phyloP scores from a whole-genome alignment of 2,888 invertebrate species.

The Cryptocheilus praepositus region DNA sequence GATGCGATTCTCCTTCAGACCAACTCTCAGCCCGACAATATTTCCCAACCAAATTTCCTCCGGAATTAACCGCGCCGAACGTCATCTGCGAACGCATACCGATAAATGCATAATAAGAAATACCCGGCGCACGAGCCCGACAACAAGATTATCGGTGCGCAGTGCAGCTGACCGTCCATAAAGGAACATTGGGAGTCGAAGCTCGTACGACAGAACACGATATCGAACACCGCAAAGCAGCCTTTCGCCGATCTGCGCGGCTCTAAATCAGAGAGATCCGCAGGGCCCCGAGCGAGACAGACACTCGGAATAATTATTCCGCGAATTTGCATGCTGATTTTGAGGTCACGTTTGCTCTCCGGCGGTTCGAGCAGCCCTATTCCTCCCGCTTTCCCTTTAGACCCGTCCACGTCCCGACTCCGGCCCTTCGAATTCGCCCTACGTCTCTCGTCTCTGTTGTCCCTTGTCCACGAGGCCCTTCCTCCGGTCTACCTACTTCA shows the following conservation, averaged over 20 bases:
- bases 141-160: too few species aligned
- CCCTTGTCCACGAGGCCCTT: too few species aligned
- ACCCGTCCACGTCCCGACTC: conserved; percentile 21
- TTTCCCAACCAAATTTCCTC: too few species aligned
- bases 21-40: too few species aligned
- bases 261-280: conserved; percentile 60
- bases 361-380: conserved; percentile 33
- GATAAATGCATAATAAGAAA: too few species aligned
- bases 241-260: conserved; percentile 5
- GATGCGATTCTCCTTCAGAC: too few species aligned
- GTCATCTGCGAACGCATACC: too few species aligned
- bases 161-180: neutral
- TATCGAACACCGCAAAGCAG: neutral
- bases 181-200: conserved; percentile 1
- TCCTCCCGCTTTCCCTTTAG: conserved; percentile 1
- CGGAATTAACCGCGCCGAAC: too few species aligned
- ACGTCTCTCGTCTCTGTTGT: too few species aligned
- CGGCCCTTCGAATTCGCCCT: conserved; percentile 7
- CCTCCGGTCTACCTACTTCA: too few species aligned
- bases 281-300: conserved; percentile 51
- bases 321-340: conserved; percentile 72
- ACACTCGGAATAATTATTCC: conserved; percentile 71
- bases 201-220: neutral
- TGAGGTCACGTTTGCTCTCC: conserved; percentile 66
- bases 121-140: too few species aligned